Evolutionary conservation across 64 coral and sea anemone genomes (phyloP).

Genomic region (Platygyra sinensis): DNA sequence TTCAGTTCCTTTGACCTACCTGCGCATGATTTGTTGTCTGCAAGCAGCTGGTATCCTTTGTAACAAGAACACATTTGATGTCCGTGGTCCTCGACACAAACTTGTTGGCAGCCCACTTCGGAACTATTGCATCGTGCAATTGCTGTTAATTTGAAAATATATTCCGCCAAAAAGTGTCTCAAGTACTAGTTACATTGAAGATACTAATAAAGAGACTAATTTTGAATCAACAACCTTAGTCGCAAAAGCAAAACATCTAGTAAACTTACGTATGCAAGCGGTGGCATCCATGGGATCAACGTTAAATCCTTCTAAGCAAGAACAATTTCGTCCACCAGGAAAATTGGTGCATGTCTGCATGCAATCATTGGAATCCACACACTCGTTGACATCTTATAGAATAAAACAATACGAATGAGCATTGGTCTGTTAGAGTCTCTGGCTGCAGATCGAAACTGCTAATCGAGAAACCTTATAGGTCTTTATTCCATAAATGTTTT

Average conservation of each 20-base stretch:
- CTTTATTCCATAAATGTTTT: too few relatives aligned
- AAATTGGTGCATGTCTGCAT: conserved; percentile 29
- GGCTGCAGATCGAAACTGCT: too few relatives aligned
- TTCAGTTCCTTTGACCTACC: not conserved
- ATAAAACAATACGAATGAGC: not conserved
- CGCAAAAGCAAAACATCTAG: not conserved
- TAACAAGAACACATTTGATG: conserved; percentile 52
- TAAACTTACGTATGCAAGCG: conserved; percentile 48
- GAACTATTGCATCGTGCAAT: not conserved
- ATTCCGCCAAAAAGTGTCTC: not conserved
- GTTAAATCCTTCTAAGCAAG: conserved; percentile 37
- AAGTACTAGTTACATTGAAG: too few relatives aligned
- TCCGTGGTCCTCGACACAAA: conserved; percentile 19
- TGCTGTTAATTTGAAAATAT: conserved; percentile 5
- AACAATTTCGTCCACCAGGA: not conserved
- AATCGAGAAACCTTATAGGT: too few relatives aligned
- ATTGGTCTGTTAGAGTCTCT: too few relatives aligned
- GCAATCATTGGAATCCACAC: conserved; percentile 14
- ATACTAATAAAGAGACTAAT: too few relatives aligned
- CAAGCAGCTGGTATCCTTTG: conserved; percentile 31
- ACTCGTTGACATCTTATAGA: conserved; percentile 43
- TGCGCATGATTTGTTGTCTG: conserved; percentile 7
- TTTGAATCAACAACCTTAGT: too few relatives aligned
- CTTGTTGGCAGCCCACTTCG: conserved; percentile 41
- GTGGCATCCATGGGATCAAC: conserved; percentile 23